Evolutionary conservation across 2,113 vertebrate genomes (phyloP).

Genomic region (Rattus rattus): DNA sequence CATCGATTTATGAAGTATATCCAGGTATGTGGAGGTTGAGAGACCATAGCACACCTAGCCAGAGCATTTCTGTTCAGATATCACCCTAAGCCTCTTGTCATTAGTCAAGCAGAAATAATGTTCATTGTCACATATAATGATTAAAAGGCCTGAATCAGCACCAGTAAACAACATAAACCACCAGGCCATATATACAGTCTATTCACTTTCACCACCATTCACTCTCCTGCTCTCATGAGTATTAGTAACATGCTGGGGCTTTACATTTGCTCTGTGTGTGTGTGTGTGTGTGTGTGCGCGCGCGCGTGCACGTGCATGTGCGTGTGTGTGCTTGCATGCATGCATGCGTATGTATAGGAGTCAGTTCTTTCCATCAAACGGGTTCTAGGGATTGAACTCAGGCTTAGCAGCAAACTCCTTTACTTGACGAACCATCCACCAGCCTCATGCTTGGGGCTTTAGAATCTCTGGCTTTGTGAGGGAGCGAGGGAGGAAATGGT

Average conservation of each 20-base stretch:
- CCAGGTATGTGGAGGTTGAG: constrained; percentile 88
- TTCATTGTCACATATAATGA: background rate
- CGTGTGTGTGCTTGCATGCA: background rate
- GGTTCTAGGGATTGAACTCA: background rate
- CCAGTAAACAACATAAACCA: background rate
- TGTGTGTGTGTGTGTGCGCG: background rate
- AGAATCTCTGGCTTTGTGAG: background rate
- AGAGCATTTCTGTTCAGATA: rapidly evolving
- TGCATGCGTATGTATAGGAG: too few species aligned
- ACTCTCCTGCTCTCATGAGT: background rate
- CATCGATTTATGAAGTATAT: constrained; percentile 99
- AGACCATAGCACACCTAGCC: background rate
- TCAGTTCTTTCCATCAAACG: background rate
- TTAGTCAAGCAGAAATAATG: background rate
- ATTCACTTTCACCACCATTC: background rate
- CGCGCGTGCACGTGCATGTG: background rate
- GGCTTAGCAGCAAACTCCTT: background rate
- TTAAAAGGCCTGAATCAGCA: background rate
- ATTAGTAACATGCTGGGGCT: background rate
- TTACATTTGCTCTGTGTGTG: background rate
- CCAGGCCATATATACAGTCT: background rate
- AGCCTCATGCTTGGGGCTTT: background rate
- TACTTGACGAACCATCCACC: background rate
- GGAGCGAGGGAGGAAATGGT: too few species aligned
- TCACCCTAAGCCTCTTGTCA: background rate